Percentiles rank a stretch among this genome's conserved stretches.
Conservation (phyloP, 2,888 invertebrate genomes). For the Dryococelus australis region DNA sequence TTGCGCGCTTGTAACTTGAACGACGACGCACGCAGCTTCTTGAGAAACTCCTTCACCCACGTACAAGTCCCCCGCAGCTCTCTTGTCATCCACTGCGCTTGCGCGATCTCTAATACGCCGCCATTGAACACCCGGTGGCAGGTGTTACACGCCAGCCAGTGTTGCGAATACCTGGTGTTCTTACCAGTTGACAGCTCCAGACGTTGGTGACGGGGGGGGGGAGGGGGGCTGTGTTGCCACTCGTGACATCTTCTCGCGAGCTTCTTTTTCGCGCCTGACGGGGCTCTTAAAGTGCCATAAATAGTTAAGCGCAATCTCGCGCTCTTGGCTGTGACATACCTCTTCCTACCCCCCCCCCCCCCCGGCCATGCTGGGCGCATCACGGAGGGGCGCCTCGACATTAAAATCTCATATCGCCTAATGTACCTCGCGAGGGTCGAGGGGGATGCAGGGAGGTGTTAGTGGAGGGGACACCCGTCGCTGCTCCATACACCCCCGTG, state of each 20-base stretch:
- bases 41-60: no score
- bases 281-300: slow-evolving; percentile 34
- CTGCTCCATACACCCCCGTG: not conserved
- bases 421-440: not conserved
- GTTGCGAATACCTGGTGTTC: no score
- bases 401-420: not conserved
- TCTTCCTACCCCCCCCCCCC: not conserved
- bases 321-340: not conserved
- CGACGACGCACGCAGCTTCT: no score
- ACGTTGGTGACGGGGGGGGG: no score
- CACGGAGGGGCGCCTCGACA: no score
- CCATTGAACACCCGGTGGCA: no score
- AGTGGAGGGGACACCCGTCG: not conserved
- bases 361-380: not conserved
- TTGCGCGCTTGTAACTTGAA: no score
- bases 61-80: no score
- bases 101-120: no score
- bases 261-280: slow-evolving; percentile 1
- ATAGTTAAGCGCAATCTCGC: slow-evolving; percentile 33
- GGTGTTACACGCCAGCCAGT: no score
- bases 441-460: not conserved
- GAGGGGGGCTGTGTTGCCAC: not conserved
- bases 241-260: slow-evolving; percentile 1
- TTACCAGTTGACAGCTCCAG: no score
- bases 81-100: no score